These are phyloP conservation scores for Fistularia commersonii DNA, from an alignment of 2,797 vertebrate genomes.

Conservation along the genomic window DNA sequence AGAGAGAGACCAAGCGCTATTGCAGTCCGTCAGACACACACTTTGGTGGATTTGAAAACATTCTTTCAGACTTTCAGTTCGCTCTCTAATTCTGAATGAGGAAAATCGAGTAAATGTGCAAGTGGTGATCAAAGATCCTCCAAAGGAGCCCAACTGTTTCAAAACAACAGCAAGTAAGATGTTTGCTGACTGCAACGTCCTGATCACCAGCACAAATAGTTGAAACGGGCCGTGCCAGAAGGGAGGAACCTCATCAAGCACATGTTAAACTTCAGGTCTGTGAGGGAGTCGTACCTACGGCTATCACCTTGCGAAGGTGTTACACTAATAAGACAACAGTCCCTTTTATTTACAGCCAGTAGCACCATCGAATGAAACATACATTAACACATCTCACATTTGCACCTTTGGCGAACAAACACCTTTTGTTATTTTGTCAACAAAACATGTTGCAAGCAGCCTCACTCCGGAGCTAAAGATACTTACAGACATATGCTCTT, in stretches of 20 bases:
- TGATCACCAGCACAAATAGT: constrained; percentile 51
- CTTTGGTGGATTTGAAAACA: too few relatives aligned
- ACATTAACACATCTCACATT: constrained; percentile 78
- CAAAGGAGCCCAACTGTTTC: too few relatives aligned
- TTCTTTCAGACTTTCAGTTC: too few relatives aligned
- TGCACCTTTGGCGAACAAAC: constrained; percentile 75
- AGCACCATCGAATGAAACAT: constrained; percentile 63
- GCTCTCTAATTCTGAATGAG: too few relatives aligned
- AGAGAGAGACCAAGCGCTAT: too few relatives aligned
- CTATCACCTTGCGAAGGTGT: constrained; percentile 61
- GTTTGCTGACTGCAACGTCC: constrained; percentile 38
- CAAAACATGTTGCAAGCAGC: constrained; percentile 75
- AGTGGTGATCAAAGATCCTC: too few relatives aligned
- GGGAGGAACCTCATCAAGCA: constrained; percentile 60
- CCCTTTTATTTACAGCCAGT: constrained; percentile 69
- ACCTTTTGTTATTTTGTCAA: constrained; percentile 78
- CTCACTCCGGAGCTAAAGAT: constrained; percentile 73
- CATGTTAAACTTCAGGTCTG: constrained; percentile 62
- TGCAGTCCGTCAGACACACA: too few relatives aligned
- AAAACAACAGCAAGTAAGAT: too few relatives aligned
- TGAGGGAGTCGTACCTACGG: constrained; percentile 65
- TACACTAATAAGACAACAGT: constrained; percentile 72
- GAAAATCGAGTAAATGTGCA: too few relatives aligned
- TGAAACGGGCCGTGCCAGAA: constrained; percentile 45
- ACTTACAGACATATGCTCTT: constrained; percentile 82